These are phyloP conservation scores for Acanthochromis polyacanthus DNA, from an alignment of 2,113 vertebrate species.

Conservation along the genomic window DNA sequence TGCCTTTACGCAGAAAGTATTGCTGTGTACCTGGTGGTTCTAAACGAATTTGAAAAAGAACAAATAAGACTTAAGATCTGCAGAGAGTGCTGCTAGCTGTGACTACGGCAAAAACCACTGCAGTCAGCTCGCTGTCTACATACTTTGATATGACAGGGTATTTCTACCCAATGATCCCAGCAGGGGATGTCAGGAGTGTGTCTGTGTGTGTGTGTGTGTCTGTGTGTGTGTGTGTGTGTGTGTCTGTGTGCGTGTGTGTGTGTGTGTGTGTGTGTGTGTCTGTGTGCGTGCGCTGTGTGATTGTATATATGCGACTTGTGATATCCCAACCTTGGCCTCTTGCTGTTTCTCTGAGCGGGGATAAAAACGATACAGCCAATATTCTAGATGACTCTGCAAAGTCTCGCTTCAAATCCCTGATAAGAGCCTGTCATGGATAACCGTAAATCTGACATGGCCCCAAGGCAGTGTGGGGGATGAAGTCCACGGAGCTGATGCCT, in stretches of 20 bases:
- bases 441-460: slow-evolving; percentile 79
- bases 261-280: background rate
- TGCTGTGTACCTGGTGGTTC: background rate
- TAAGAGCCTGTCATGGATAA: slow-evolving; percentile 76
- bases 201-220: slow-evolving; percentile 4
- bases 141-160: slow-evolving; percentile 38
- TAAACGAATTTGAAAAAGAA: background rate
- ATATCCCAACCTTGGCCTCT: slow-evolving; percentile 65
- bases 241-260: no score
- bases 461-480: slow-evolving; percentile 76
- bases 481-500: slow-evolving; percentile 64
- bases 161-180: slow-evolving; percentile 60
- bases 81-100: slow-evolving; percentile 35
- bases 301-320: slow-evolving; percentile 50
- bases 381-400: slow-evolving; percentile 80
- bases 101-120: slow-evolving; percentile 51
- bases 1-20: background rate
- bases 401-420: slow-evolving; percentile 77
- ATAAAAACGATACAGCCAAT: slow-evolving; percentile 67
- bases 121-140: slow-evolving; percentile 55
- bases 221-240: no score
- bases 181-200: slow-evolving; percentile 42
- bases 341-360: slow-evolving; percentile 59
- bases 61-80: background rate
- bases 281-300: slow-evolving; percentile 9